Evolutionary conservation across 2,888 invertebrate genomes (phyloP), one percentile per base, ranked within the genome.

Genomic region (Drosophila sordidula): DNA sequence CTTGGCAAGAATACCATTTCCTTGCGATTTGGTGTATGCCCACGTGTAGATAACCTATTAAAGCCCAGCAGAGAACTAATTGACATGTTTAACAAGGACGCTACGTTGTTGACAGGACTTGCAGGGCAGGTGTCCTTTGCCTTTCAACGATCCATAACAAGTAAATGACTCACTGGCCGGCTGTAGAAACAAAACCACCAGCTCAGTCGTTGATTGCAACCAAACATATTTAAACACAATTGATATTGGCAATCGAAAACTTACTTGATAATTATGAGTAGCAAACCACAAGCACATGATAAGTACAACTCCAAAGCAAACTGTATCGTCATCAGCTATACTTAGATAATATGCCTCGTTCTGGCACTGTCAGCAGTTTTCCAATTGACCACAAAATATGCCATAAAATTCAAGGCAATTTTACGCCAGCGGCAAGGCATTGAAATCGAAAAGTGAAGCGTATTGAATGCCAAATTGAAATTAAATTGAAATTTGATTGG

Each of bases 341-440:
- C 36, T 38, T 26, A 9, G 42, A 12, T 34, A 8, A 29, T 26
- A n/a, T 11, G 26, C 16, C 39, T 29, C 46, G n/a, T 34, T 5
- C 39, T n/a, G 5, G 41, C 18, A 46, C 42, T 56, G 52, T 34
- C 29, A 14, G 39, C 75, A 64, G 49, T 62, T 71, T 74, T 68
- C 62, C 77, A 73, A 54, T 80, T 85, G 87, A 85, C 84, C 84
- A 69, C 84, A 84, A 74, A 87, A 84, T 79, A 75, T 83, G 70
- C 41, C 76, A 79, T 25, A 26, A 70, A 82, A 77, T 80, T 70
- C 66, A 66, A 63, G 57, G 72, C 57, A 64, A 72, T 78, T 56
- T 56, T 45, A 36, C 46, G 68, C 68, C 62, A 51, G 49, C 51
- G 71, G 83, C 67, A 57, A 45, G 38, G 65, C 62, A 80, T 70